These are phyloP conservation scores for Nettapus auritus DNA, from an alignment of 2,113 vertebrate species.

Conservation along the genomic window DNA sequence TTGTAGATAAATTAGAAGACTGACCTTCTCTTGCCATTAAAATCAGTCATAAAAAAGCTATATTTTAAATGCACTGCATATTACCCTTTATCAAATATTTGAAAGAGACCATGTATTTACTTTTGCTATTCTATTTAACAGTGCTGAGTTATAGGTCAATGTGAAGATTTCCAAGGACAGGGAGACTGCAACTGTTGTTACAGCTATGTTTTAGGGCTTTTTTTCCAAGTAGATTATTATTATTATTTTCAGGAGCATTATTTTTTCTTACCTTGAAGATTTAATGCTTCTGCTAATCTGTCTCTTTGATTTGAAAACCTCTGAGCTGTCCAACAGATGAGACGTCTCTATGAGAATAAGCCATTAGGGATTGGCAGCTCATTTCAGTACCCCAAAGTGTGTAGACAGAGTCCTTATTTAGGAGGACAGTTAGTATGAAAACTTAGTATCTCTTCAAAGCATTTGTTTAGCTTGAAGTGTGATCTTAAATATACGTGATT, in stretches of 20 bases:
- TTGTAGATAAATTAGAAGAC: not conserved
- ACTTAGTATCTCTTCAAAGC: not conserved
- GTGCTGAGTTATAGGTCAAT: constrained; percentile 1
- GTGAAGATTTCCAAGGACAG: constrained; percentile 53
- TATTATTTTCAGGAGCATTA: not conserved
- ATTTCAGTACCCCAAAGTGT: not conserved
- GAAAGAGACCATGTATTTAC: not conserved
- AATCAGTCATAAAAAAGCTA: not conserved
- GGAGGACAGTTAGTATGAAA: not conserved
- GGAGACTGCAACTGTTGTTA: not conserved
- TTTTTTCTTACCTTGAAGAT: not conserved
- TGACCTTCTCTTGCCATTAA: not conserved
- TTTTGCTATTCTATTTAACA: not conserved
- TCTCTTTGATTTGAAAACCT: not conserved
- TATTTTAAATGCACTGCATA: not conserved
- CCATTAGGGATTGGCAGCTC: not conserved
- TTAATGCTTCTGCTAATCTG: not conserved
- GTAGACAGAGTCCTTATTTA: not conserved
- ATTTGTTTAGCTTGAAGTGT: not conserved
- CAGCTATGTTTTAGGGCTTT: not conserved
- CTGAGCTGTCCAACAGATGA: not conserved
- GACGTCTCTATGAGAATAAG: not conserved
- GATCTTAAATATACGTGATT: not conserved
- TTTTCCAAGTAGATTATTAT: not conserved
- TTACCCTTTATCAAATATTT: constrained; percentile 30